Base-by-base conservation (phyloP, 2,888 invertebrate species). In the Mesochorus sp. region DNA sequence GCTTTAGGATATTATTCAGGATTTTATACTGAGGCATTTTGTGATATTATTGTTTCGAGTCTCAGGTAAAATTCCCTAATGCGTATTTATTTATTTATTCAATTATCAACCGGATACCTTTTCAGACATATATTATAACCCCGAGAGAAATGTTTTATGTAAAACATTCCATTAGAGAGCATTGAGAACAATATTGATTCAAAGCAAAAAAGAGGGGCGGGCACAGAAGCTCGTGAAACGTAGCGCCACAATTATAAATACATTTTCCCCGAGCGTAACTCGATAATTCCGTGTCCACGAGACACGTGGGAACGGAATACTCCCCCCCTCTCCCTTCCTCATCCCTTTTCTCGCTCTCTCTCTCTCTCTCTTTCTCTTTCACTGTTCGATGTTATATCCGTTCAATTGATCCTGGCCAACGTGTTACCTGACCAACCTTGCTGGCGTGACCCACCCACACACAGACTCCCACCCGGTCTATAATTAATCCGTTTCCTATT, bases 221-320 rank as follows among this genome's bases (percentile, higher is more conserved):
- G 6, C n/a, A n/a, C n/a, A n/a, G n/a, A n/a, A n/a, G 5, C 2
- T 47, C 19, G 49, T 37, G 37, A 19, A 28, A 57, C 24, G 24
- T 19, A 57, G 24, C 24, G 44, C 49, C 19, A 26, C 49, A 24
- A 73, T 66, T 73, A 66, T 59, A 61, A 67, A 67, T 53, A 44
- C 24, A 67, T 51, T 74, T 74, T 61, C 12, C 12, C 42, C 21
- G 12, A 24, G 28, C 19, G 31, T 49, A 14, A 12, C 19, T 10
- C 34, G 39, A 31, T 42, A 67, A 53, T 39, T 34, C 21, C 57
- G 17, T 47, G 24, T 70, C 21, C 37, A 47, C 49, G 14, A 49
- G 10, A 21, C 57, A 51, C 49, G 34, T 17, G 72, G 44, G 28
- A 51, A 26, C 14, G 51, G n/a, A n/a, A n/a, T 14, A 14, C 26